A percentile compares a stretch with the other conserved stretches of the same genome.
phyloP scores from a whole-genome alignment of 2,113 vertebrate species.

The zebrafish (Danio rerio) region DNA sequence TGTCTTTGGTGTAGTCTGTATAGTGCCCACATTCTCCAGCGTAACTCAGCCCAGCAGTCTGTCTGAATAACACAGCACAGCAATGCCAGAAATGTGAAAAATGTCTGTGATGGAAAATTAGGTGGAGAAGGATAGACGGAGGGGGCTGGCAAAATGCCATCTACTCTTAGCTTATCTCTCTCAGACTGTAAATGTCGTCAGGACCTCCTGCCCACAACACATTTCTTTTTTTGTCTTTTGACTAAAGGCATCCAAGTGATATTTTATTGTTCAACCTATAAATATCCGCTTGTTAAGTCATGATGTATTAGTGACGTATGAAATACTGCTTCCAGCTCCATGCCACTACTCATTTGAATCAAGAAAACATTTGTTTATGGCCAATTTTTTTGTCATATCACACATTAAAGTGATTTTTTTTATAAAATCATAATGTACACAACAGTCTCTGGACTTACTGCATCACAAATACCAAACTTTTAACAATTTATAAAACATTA shows the following conservation, averaged over 20 bases:
- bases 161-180: constrained; percentile 47
- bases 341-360: no score
- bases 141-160: not conserved
- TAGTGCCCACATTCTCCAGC: constrained; percentile 36
- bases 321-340: no score
- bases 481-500: no score
- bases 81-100: constrained; percentile 53
- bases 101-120: constrained; percentile 35
- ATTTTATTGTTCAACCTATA: constrained; percentile 46
- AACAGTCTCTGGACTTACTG: no score
- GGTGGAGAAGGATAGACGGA: not conserved
- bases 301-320: no score
- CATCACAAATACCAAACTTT: no score
- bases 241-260: constrained; percentile 23
- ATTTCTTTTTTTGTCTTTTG: constrained; percentile 48
- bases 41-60: constrained; percentile 42
- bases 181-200: constrained; percentile 42
- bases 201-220: not conserved
- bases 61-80: constrained; percentile 41
- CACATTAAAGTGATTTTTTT: no score
- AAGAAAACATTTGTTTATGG: no score
- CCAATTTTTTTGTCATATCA: no score
- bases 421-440: no score
- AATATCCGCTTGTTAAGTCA: not conserved
- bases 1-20: not conserved